These are phyloP conservation scores for Paradisaea rubra DNA, from an alignment of 2,113 vertebrate species.

Conservation along the genomic window DNA sequence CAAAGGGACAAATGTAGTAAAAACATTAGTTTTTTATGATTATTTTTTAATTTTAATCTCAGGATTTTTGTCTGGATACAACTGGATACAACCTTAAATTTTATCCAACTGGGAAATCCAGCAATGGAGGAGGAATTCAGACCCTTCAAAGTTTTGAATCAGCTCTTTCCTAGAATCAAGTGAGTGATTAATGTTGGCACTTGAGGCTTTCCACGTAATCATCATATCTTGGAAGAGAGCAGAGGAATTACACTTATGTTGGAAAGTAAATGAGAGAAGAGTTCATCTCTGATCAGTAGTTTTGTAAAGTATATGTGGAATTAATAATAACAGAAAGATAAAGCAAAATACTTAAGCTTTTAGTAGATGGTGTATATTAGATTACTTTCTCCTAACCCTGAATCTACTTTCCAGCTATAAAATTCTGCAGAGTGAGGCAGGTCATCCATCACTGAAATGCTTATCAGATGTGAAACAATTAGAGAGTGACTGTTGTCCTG, in stretches of 20 bases:
- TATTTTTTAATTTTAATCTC: not conserved
- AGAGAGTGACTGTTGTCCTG: conserved; percentile 4
- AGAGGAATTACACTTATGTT: not conserved
- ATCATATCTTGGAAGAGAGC: not conserved
- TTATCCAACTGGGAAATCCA: not conserved
- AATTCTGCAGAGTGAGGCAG: not conserved
- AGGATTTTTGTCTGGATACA: not conserved
- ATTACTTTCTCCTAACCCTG: not conserved
- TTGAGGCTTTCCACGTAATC: not conserved
- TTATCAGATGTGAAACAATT: conserved; percentile 33
- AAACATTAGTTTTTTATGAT: not conserved
- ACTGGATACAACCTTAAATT: not conserved
- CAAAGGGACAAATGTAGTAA: not conserved
- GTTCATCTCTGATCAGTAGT: not conserved
- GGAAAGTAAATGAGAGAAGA: not conserved
- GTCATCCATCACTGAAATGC: conserved; percentile 26
- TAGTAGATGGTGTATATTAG: not conserved
- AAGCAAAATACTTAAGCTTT: not conserved
- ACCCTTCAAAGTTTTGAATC: not conserved
- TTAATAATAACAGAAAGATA: not conserved
- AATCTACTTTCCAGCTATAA: not conserved
- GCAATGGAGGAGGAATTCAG: not conserved
- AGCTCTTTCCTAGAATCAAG: not conserved
- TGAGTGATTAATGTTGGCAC: not conserved
- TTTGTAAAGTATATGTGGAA: not conserved